Conservation (phyloP, 2,113 vertebrate genomes). For the Carettochelys insculpta region DNA sequence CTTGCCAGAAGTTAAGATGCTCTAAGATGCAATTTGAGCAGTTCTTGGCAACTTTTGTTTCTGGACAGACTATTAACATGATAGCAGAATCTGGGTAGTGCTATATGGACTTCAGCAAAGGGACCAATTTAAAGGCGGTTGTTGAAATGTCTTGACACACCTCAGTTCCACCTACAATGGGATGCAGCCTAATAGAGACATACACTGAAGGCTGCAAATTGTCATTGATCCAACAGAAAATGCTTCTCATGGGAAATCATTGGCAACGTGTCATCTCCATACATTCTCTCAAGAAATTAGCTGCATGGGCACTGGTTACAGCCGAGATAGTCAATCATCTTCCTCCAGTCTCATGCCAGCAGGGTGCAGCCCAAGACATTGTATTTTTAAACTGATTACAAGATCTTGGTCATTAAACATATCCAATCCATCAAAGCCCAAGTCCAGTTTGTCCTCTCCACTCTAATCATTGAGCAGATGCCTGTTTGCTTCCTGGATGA, state of each 20-base stretch:
- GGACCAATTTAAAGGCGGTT: neutral
- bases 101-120: neutral
- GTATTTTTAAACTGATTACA: constrained; percentile 5
- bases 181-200: neutral
- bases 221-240: neutral
- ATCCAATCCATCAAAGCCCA: neutral
- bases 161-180: neutral
- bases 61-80: neutral
- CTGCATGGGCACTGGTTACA: neutral
- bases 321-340: neutral
- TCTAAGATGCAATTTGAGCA: constrained; percentile 26
- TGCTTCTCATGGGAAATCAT: neutral
- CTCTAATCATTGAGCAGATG: constrained; percentile 11
- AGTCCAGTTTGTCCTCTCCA: constrained; percentile 12
- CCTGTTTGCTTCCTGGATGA: constrained; percentile 1
- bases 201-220: neutral
- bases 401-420: neutral
- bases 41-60: neutral
- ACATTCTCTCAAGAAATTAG: neutral
- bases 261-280: neutral
- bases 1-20: neutral
- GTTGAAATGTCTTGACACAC: neutral
- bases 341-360: neutral
- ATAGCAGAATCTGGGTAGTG: neutral
- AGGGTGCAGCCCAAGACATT: constrained; percentile 12